Evolutionary conservation across 1,140 invertebrate species (phyloP).

Genomic region (Plodia interpunctella): DNA sequence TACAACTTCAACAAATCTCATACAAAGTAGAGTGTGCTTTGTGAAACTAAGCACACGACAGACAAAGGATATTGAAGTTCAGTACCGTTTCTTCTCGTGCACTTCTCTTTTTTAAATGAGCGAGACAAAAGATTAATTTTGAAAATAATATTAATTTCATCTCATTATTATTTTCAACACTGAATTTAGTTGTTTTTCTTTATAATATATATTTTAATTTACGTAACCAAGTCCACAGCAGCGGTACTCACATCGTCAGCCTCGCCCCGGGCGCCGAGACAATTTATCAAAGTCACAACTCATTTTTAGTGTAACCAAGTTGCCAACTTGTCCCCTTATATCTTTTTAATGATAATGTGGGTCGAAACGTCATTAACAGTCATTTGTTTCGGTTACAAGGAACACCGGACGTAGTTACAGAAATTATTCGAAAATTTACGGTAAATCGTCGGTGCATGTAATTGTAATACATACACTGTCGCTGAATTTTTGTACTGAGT

Average conservation of each 20-base stretch:
- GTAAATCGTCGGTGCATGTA: background rate
- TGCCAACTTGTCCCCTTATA: slow-evolving; percentile 37
- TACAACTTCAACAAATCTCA: too few relatives aligned
- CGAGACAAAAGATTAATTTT: too few relatives aligned
- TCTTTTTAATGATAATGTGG: slow-evolving; percentile 31
- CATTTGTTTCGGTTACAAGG: background rate
- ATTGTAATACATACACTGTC: background rate
- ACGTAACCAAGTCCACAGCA: slow-evolving; percentile 9
- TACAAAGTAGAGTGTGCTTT: too few relatives aligned
- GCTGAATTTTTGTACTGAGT: too few relatives aligned
- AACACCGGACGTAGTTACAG: background rate
- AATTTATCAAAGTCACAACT: slow-evolving; percentile 48
- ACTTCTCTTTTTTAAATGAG: too few relatives aligned
- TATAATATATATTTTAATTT: too few relatives aligned
- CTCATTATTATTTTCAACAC: too few relatives aligned
- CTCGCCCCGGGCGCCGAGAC: slow-evolving; percentile 25
- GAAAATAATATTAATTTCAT: too few relatives aligned
- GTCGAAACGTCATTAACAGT: slow-evolving; percentile 1
- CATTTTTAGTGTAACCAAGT: slow-evolving; percentile 45
- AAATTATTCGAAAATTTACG: background rate
- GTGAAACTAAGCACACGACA: too few relatives aligned
- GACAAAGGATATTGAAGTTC: too few relatives aligned
- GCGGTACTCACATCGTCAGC: slow-evolving; percentile 15
- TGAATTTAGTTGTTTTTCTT: too few relatives aligned
- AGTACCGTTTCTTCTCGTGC: too few relatives aligned